Evolutionary conservation across 2,888 invertebrate species (phyloP), one percentile per base, ranked within the genome.

Genomic region (Habroteleia sp.): DNA sequence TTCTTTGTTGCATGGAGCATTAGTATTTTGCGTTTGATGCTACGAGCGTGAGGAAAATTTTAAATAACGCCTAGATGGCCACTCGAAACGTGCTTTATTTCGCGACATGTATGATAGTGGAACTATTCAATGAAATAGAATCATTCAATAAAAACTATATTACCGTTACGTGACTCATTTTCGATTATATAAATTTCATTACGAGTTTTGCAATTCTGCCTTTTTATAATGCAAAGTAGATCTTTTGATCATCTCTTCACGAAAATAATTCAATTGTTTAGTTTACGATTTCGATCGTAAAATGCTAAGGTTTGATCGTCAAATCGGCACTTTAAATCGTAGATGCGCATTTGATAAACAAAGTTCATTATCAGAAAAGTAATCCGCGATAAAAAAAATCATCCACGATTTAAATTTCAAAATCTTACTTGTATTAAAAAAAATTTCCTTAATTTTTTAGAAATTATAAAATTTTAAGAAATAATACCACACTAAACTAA

Each of bases 1-100:
- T 44, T 69, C 56, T 68, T 68, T 68, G 68, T 58, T 56, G 56
- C 56, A 8, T 14, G 10, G 27, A 25, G 63, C 74, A 74, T 68
- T 74, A 74, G 63, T 74, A 74, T 74, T 68, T 74, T 68, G 56
- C 62, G 74, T 74, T 63, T 54, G 62, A 74, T 63, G 39, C 41
- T 50, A 11, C 48, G 27, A 11, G 62, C 74, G 74, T 74, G 74
- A 54, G 41, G 41, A 20, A 54, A 62, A 62, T 74, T 46, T 62
- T 35, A 68, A 68, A 74, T 66, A 25, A 44, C 37, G 6, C 33
- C 52, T 23, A 41, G 60, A 73, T 60, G 50, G 48, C 60, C 27
- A 66, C 60, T 66, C 23, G 74, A 62, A 62, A 74, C 62, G 68
- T 68, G 62, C 68, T 42, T 46, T 56, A 73, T 44, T 39, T 29